phyloP scores from a whole-genome alignment of 2,113 vertebrate genomes.

The Tympanuchus pallidicinctus region DNA sequence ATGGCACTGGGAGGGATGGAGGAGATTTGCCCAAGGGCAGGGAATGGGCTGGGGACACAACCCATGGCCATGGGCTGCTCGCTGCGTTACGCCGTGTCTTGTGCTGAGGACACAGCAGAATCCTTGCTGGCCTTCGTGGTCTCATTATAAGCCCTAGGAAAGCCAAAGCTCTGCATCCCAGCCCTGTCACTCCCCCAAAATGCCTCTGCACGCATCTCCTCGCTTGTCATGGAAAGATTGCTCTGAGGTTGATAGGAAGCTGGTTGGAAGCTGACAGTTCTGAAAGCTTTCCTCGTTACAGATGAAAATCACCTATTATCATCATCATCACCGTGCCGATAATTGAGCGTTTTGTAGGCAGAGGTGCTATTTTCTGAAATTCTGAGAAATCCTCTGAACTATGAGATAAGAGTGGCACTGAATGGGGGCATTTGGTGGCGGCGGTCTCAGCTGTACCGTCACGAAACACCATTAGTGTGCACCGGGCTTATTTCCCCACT shows the following conservation, averaged over 20 bases:
- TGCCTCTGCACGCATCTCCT: not conserved
- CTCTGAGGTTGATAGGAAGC: not conserved
- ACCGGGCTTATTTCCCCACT: not conserved
- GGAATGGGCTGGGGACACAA: not conserved
- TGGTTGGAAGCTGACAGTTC: conserved; percentile 46
- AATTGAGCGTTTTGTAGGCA: conserved; percentile 52
- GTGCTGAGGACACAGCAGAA: not conserved
- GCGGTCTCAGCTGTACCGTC: not conserved
- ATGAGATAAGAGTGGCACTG: not conserved
- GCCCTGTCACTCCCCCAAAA: not conserved
- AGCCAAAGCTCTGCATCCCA: not conserved
- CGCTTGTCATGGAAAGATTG: not conserved
- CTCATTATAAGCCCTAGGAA: not conserved
- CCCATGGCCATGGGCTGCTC: not conserved
- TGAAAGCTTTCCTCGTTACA: conserved; percentile 44
- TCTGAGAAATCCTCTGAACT: conserved; percentile 31
- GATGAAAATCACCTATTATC: conserved; percentile 54
- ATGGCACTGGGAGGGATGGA: not conserved
- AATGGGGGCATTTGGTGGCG: not conserved
- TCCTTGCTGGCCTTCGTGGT: not conserved
- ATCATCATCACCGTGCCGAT: not conserved
- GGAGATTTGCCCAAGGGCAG: conserved; percentile 43
- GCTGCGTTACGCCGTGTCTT: accelerated
- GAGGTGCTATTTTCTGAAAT: conserved; percentile 53
- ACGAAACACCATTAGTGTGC: not conserved